Conservation (phyloP, 2,113 vertebrate species). For the Myiopsitta monachus region DNA sequence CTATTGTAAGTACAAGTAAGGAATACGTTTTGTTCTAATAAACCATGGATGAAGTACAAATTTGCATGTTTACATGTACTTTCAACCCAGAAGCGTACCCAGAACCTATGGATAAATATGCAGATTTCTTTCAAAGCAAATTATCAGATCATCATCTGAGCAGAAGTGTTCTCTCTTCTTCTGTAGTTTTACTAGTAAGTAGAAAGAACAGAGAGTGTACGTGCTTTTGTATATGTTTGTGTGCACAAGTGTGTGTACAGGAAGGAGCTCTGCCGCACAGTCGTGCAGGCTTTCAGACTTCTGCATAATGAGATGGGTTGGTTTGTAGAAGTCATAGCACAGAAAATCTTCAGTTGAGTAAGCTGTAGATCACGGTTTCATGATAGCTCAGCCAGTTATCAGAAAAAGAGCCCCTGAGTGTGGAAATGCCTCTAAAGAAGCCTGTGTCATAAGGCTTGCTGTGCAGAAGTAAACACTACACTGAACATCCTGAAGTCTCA, state of each 20-base stretch:
- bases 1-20: not conserved
- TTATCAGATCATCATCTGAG: accelerated
- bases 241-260: not conserved
- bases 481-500: not conserved
- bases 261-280: not conserved
- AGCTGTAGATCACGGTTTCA: not conserved
- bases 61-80: not conserved
- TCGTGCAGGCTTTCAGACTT: not conserved
- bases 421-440: not conserved
- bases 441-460: accelerated
- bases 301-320: not conserved
- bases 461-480: not conserved
- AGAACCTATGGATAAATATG: not conserved
- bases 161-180: not conserved
- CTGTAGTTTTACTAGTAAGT: not conserved
- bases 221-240: accelerated
- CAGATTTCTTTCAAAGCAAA: not conserved
- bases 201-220: not conserved
- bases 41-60: not conserved
- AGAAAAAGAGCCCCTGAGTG: accelerated
- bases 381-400: not conserved
- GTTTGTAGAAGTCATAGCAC: not conserved
- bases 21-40: not conserved
- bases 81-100: not conserved
- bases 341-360: not conserved